A percentile compares a stretch with the other conserved stretches of the same genome.
Evolutionary conservation across 2,113 vertebrate species (phyloP).

Genomic region (Phaetusa simplex): DNA sequence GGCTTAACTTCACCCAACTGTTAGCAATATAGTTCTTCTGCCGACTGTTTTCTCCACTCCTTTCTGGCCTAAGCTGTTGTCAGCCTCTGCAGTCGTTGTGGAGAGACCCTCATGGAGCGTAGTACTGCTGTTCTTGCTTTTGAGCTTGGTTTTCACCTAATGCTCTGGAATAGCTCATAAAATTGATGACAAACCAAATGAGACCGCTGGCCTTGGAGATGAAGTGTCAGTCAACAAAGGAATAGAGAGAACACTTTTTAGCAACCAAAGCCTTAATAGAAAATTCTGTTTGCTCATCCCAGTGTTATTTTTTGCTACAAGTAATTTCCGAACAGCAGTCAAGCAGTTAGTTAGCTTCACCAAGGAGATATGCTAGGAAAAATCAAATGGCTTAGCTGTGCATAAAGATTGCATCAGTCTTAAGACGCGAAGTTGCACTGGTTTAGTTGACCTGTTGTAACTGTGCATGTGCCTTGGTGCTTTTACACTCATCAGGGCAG

Average conservation of each 20-base stretch:
- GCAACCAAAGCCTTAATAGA: not conserved
- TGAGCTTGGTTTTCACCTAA: not conserved
- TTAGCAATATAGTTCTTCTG: not conserved
- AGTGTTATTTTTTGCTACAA: not conserved
- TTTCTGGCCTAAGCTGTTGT: not conserved
- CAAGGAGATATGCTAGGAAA: not conserved
- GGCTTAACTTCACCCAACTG: not conserved
- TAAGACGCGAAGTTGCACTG: not conserved
- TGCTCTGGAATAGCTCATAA: not conserved
- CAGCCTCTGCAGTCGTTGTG: not conserved
- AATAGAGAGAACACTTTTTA: not conserved
- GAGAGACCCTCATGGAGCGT: not conserved
- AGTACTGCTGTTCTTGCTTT: not conserved
- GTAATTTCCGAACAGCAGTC: not conserved
- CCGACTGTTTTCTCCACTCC: rapidly evolving
- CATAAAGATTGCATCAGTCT: not conserved
- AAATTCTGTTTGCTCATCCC: not conserved
- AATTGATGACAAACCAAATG: not conserved
- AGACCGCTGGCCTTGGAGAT: not conserved
- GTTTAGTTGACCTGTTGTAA: not conserved
- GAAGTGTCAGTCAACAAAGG: not conserved
- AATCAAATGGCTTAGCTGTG: not conserved
- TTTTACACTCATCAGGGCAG: not conserved
- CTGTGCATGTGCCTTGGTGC: not conserved
- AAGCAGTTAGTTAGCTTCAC: not conserved